These are phyloP conservation scores for Argya squamiceps DNA, from an alignment of 2,797 vertebrate genomes.

Conservation along the genomic window DNA sequence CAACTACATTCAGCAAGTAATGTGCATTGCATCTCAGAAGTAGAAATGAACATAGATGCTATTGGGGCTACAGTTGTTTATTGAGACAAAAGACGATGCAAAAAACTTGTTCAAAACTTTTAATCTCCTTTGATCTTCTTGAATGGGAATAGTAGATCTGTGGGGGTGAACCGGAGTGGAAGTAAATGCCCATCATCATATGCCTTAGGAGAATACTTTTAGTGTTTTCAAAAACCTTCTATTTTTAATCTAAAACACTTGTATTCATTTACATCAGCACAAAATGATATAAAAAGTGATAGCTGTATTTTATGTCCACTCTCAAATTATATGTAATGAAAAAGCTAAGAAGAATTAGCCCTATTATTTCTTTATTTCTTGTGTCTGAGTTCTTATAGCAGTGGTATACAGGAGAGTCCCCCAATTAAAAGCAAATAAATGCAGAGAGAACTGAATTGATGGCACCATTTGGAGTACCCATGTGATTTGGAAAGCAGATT, in stretches of 20 bases:
- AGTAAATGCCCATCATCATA: neutral
- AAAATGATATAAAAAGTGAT: neutral
- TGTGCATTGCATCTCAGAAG: neutral
- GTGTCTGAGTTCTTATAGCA: neutral
- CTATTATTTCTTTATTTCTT: neutral
- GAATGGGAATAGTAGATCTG: neutral
- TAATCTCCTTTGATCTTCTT: neutral
- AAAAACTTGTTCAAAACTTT: neutral
- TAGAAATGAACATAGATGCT: neutral
- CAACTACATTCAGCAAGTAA: neutral
- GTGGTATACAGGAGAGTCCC: neutral
- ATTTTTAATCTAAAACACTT: neutral
- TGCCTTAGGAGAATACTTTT: neutral
- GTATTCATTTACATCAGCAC: neutral
- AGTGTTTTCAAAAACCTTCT: neutral
- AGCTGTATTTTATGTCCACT: neutral
- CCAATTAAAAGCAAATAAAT: conserved; percentile 8
- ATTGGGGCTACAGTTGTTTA: neutral
- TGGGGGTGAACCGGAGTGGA: neutral
- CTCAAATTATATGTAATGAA: neutral
- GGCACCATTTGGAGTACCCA: neutral
- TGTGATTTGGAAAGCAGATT: conserved; percentile 3
- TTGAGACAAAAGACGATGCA: neutral
- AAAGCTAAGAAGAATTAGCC: neutral
- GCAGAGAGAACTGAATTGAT: neutral